These are phyloP conservation scores for Oryzias curvinotus DNA, from an alignment of 2,113 vertebrate species.

Conservation along the genomic window DNA sequence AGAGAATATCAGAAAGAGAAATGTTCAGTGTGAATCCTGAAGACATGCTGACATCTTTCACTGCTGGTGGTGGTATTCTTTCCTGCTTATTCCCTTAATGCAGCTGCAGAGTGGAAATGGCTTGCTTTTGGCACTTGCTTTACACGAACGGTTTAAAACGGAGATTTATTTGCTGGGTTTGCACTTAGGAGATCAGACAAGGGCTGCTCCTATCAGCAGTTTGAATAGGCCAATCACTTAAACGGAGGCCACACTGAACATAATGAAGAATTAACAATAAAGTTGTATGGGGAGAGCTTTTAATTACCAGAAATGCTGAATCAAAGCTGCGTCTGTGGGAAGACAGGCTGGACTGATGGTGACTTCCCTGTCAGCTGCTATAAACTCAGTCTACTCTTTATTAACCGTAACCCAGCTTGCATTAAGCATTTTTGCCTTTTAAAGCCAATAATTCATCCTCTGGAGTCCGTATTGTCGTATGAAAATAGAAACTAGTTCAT, in stretches of 20 bases:
- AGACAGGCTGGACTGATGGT: slow-evolving; percentile 19
- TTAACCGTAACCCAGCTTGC: slow-evolving; percentile 8
- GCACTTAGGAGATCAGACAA: slow-evolving; percentile 79
- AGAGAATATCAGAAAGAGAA: too few relatives aligned
- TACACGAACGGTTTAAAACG: slow-evolving; percentile 53
- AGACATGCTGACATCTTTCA: slow-evolving; percentile 46
- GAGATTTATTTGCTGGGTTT: slow-evolving; percentile 76
- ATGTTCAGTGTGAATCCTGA: too few relatives aligned
- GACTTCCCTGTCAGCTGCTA: slow-evolving; percentile 31
- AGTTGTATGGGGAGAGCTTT: slow-evolving; percentile 66
- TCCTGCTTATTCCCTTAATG: slow-evolving; percentile 66
- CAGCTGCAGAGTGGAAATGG: slow-evolving; percentile 53
- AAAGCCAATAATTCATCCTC: background rate
- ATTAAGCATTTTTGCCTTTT: background rate
- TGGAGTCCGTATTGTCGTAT: background rate
- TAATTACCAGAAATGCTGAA: slow-evolving; percentile 80
- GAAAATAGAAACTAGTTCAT: background rate
- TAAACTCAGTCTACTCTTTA: background rate
- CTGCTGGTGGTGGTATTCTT: slow-evolving; percentile 50
- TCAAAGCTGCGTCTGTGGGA: slow-evolving; percentile 53
- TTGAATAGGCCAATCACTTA: slow-evolving; percentile 81
- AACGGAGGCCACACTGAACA: slow-evolving; percentile 65
- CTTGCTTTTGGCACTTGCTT: slow-evolving; percentile 69
- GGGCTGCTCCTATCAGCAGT: slow-evolving; percentile 80
- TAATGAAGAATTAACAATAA: slow-evolving; percentile 79